A percentile compares a stretch with the other conserved stretches of the same genome.
phyloP scores from a whole-genome alignment of 2,113 vertebrate genomes.

The Istiophorus platypterus region DNA sequence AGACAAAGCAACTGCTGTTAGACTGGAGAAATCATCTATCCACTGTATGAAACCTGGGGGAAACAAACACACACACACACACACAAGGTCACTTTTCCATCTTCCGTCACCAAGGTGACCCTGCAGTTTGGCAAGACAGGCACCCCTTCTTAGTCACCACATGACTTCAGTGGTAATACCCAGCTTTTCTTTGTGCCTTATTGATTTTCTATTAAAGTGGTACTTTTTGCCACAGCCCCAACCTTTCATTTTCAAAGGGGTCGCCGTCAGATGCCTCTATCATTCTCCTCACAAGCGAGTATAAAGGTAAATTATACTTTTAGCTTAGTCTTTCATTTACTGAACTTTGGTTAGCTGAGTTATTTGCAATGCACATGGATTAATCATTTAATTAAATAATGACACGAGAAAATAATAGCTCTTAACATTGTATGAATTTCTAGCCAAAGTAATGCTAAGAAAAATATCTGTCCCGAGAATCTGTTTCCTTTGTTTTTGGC shows the following conservation, averaged over 20 bases:
- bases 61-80: constrained; percentile 43
- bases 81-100: constrained; percentile 54
- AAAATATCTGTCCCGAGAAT: not conserved
- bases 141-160: constrained; percentile 53
- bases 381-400: not conserved
- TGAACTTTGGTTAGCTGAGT: not conserved
- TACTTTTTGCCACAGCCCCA: constrained; percentile 32
- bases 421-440: not conserved
- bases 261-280: constrained; percentile 3
- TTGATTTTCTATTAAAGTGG: constrained; percentile 62
- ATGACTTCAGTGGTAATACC: constrained; percentile 37
- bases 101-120: constrained; percentile 69
- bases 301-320: not conserved
- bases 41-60: not conserved
- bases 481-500: not conserved
- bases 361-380: constrained; percentile 1
- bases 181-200: constrained; percentile 62
- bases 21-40: constrained; percentile 30
- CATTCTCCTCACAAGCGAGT: constrained; percentile 2
- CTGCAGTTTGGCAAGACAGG: constrained; percentile 35
- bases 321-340: not conserved
- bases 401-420: not conserved
- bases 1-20: constrained; percentile 58
- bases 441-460: not conserved
- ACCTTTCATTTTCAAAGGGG: constrained; percentile 38